These are phyloP conservation scores for Leptinotarsa tumamoca DNA, from an alignment of 2,888 invertebrate genomes.

Conservation along the genomic window DNA sequence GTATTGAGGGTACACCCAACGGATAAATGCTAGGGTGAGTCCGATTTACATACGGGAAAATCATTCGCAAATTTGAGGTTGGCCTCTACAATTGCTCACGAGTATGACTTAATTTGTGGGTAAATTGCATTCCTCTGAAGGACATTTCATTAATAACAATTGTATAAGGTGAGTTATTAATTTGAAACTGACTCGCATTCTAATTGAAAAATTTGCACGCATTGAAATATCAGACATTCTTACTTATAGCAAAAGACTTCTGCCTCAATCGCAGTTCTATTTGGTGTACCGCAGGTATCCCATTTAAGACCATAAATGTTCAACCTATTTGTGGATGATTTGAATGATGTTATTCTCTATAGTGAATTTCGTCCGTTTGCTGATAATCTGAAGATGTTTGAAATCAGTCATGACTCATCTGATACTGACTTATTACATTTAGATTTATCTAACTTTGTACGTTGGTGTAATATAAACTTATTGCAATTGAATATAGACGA, in stretches of 20 bases:
- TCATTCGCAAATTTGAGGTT: slow-evolving; percentile 43
- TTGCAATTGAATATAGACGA: no score
- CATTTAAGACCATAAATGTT: no score
- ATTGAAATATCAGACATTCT: neutral
- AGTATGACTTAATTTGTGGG: slow-evolving; percentile 38
- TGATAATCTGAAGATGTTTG: no score
- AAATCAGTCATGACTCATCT: no score
- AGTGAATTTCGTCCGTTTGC: no score
- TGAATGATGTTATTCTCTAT: no score
- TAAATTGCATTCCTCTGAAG: slow-evolving; percentile 9
- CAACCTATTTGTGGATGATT: no score
- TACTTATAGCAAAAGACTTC: no score
- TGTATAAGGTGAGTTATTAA: neutral
- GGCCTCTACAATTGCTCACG: slow-evolving; percentile 42
- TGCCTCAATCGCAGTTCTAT: neutral
- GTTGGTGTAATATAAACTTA: no score
- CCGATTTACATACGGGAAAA: slow-evolving; percentile 46
- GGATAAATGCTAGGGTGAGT: slow-evolving; percentile 41
- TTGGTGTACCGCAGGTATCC: neutral
- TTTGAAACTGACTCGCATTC: neutral
- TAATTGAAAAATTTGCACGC: neutral
- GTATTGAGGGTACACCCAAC: slow-evolving; percentile 39
- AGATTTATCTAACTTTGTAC: no score
- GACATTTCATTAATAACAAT: slow-evolving; percentile 7
- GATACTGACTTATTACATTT: no score